Evolutionary conservation across 2,113 vertebrate species (phyloP).

Genomic region (Crypturellus undulatus): DNA sequence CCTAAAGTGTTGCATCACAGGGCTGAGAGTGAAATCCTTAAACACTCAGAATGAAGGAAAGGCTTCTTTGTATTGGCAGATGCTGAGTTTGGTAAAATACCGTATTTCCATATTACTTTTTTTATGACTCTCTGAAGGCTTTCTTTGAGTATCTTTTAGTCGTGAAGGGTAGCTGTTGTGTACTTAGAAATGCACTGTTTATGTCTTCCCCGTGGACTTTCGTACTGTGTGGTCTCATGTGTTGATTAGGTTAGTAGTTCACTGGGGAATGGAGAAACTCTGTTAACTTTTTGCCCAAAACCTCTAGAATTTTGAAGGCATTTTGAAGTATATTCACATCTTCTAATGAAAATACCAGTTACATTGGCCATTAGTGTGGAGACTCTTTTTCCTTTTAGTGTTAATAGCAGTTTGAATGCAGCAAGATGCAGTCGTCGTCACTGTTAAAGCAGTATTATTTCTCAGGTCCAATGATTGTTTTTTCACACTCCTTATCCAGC

Average conservation of each 20-base stretch:
- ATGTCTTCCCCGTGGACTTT: neutral
- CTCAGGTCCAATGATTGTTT: neutral
- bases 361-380: neutral
- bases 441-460: neutral
- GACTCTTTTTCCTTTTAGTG: neutral
- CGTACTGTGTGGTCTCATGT: neutral
- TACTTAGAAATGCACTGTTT: neutral
- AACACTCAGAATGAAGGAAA: neutral
- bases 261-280: neutral
- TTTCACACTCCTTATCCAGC: neutral
- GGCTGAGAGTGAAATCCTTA: too few species aligned
- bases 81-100: neutral
- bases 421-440: too few species aligned
- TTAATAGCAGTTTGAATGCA: neutral
- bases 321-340: neutral
- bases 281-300: neutral
- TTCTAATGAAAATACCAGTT: neutral
- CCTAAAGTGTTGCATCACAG: too few species aligned
- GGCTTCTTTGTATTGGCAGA: neutral
- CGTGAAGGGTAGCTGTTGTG: neutral
- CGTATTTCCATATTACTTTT: neutral
- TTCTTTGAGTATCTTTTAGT: neutral
- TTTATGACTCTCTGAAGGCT: neutral
- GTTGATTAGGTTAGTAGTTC: neutral
- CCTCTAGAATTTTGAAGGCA: neutral